A percentile compares a stretch with the other conserved stretches of the same genome.
Conservation (phyloP, 2,113 vertebrate genomes). For the Asarcornis scutulata region DNA sequence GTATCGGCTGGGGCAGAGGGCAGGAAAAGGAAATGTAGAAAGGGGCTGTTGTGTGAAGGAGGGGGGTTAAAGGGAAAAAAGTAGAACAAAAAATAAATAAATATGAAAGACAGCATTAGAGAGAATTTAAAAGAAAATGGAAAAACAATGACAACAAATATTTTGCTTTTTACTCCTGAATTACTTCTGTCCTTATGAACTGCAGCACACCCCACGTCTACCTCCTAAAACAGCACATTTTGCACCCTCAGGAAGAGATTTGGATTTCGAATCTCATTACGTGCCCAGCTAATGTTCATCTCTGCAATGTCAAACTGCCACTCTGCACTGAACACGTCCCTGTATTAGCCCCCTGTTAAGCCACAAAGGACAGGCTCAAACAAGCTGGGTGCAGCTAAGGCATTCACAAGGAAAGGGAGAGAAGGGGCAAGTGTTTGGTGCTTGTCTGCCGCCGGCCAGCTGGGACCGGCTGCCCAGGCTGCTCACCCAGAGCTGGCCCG, state of each 20-base stretch:
- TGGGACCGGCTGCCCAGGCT: not conserved
- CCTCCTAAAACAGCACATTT: not conserved
- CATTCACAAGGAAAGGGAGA: not conserved
- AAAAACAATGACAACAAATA: not conserved
- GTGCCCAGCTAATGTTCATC: rapidly evolving
- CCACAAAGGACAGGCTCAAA: not conserved
- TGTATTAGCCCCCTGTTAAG: not conserved
- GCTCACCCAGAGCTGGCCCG: not conserved
- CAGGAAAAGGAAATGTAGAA: not conserved
- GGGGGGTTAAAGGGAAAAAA: not conserved
- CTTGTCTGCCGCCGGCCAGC: not conserved
- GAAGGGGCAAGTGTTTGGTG: not conserved
- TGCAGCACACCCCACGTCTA: not conserved
- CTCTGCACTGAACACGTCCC: not conserved
- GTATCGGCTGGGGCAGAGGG: not conserved
- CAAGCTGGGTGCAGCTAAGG: not conserved
- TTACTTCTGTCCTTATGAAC: not conserved
- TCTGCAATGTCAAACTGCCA: not conserved
- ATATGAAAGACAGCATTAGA: not conserved
- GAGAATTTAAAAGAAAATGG: not conserved
- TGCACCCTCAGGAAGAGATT: not conserved
- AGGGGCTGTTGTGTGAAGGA: not conserved
- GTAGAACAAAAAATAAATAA: not conserved
- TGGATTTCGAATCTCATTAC: not conserved
- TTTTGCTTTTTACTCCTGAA: not conserved